These are phyloP conservation scores for Drosophila meridionalis DNA, from an alignment of 2,888 invertebrate genomes.

Conservation along the genomic window DNA sequence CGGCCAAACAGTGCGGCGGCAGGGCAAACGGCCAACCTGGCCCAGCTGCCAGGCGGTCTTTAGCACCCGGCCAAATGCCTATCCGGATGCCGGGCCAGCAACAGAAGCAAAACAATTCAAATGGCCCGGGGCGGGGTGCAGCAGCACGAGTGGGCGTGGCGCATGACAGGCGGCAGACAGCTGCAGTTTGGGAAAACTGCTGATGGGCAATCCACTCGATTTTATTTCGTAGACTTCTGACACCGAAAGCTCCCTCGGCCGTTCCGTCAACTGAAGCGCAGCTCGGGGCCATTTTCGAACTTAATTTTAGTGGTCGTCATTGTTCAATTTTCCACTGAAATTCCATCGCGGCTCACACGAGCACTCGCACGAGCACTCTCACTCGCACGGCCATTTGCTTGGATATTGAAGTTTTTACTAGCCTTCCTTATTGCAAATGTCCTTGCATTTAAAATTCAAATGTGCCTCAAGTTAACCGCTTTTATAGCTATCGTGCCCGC, in stretches of 20 bases:
- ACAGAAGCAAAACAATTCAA: constrained; percentile 19
- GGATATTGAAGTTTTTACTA: constrained; percentile 24
- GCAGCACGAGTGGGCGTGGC: background rate
- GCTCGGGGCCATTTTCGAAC: constrained; percentile 47
- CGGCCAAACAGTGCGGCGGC: constrained; percentile 32
- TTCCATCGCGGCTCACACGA: constrained; percentile 3
- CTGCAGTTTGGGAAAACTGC: constrained; percentile 65
- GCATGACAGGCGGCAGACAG: constrained; percentile 70
- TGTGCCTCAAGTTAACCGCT: constrained; percentile 65
- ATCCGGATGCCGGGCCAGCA: constrained; percentile 19
- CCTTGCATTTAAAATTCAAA: constrained; percentile 70
- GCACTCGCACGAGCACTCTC: background rate
- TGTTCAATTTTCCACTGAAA: constrained; percentile 43
- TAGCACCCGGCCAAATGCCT: constrained; percentile 27
- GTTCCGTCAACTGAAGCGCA: constrained; percentile 27
- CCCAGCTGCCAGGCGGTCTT: constrained; percentile 30
- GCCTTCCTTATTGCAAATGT: constrained; percentile 52
- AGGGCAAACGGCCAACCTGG: constrained; percentile 59
- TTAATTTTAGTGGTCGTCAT: constrained; percentile 62
- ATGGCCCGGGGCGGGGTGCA: background rate
- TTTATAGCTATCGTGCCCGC: constrained; percentile 45
- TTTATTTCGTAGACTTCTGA: constrained; percentile 57
- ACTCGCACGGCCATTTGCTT: constrained; percentile 3
- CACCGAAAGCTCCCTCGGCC: constrained; percentile 18
- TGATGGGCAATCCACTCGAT: constrained; percentile 75